phyloP scores from a whole-genome alignment of 2,113 vertebrate species.

The Paradoxurus hermaphroditus region DNA sequence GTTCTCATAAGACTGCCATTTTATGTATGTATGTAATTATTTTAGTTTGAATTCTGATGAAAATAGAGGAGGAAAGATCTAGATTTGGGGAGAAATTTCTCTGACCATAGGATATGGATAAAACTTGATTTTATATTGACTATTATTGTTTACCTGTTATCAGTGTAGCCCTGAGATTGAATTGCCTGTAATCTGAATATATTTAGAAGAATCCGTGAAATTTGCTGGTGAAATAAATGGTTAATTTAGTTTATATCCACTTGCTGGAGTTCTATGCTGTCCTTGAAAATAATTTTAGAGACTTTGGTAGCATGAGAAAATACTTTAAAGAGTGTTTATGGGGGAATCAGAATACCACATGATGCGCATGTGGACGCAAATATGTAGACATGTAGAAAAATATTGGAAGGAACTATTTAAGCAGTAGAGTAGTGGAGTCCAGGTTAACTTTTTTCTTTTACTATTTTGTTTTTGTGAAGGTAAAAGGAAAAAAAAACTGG shows the following conservation, averaged over 20 bases:
- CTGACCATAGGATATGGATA: not conserved
- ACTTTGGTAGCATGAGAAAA: constrained; percentile 1
- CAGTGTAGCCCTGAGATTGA: not conserved
- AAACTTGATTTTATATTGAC: not conserved
- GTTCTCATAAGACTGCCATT: not conserved
- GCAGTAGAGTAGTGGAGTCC: not conserved
- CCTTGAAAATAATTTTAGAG: constrained; percentile 39
- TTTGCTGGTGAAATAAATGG: constrained; percentile 1
- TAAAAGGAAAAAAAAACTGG: constrained; percentile 34
- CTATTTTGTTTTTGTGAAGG: constrained; percentile 53
- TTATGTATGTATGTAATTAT: not conserved
- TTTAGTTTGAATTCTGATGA: constrained; percentile 39
- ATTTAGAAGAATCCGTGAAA: constrained; percentile 39
- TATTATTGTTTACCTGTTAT: constrained; percentile 21
- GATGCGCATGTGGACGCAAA: not conserved
- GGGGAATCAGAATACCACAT: constrained; percentile 7
- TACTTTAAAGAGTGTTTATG: constrained; percentile 28
- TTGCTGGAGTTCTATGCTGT: not conserved
- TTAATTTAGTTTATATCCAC: constrained; percentile 34
- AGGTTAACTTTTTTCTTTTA: not conserved
- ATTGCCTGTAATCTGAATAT: constrained; percentile 27
- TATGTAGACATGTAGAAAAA: constrained; percentile 20
- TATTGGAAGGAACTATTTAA: not conserved
- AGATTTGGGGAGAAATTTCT: constrained; percentile 44
- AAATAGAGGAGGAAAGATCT: constrained; percentile 39